Conservation (phyloP, 2,888 invertebrate genomes). For the Therioaphis trifolii region DNA sequence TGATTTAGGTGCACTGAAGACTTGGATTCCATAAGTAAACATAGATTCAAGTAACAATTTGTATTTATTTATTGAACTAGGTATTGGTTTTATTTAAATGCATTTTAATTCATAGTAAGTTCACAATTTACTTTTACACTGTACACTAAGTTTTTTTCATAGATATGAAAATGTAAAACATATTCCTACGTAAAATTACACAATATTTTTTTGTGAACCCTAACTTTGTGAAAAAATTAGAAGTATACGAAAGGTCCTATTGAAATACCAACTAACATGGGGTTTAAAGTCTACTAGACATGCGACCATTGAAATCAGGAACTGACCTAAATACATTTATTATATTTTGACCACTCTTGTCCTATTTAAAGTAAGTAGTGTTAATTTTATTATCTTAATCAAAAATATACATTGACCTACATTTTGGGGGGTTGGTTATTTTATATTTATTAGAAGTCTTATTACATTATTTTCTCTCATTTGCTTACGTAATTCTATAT, state of each 20-base stretch:
- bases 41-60: too few species aligned
- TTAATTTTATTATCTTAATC: constrained; percentile 39
- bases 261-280: neutral
- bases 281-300: constrained; percentile 51
- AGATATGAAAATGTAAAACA: neutral
- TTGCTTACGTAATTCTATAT: neutral
- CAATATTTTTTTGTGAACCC: too few species aligned
- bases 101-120: too few species aligned
- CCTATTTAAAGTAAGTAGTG: constrained; percentile 15
- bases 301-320: constrained; percentile 38
- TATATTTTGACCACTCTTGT: constrained; percentile 6
- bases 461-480: neutral
- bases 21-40: too few species aligned
- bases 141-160: neutral
- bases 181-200: too few species aligned
- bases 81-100: too few species aligned
- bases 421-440: constrained; percentile 9
- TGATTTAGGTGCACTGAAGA: too few species aligned
- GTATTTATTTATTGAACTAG: too few species aligned
- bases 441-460: neutral
- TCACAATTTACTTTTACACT: neutral
- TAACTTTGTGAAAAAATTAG: too few species aligned
- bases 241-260: constrained; percentile 11
- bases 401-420: constrained; percentile 28
- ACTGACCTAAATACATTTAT: constrained; percentile 57